A percentile compares a stretch with the other conserved stretches of the same genome.
Evolutionary conservation across 2,797 vertebrate species (phyloP).

Genomic region (Acipenser transmontanus): DNA sequence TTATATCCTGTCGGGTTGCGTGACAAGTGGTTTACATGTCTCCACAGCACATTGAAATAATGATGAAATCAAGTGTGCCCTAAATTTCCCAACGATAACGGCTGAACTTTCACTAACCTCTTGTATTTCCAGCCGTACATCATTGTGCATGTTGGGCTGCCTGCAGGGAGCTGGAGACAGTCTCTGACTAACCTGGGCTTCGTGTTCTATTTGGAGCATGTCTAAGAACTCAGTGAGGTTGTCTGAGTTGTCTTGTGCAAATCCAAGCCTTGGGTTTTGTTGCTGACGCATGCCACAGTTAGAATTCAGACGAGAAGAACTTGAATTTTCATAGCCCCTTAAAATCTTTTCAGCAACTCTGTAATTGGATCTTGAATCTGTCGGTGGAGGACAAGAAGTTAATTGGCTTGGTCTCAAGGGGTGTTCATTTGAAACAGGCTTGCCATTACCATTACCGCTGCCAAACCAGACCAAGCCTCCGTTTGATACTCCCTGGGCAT

Average conservation of each 20-base stretch:
- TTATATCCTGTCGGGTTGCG: no score
- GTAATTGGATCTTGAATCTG: constrained; percentile 89
- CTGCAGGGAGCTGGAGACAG: constrained; percentile 29
- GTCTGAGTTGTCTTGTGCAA: constrained; percentile 40
- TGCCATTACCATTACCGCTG: constrained; percentile 28
- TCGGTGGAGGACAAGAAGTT: constrained; percentile 81
- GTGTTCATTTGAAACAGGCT: constrained; percentile 66
- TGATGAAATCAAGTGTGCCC: no score
- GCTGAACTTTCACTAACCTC: constrained; percentile 52
- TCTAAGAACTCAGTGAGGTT: constrained; percentile 60
- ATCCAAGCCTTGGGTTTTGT: constrained; percentile 39
- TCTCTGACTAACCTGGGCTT: constrained; percentile 52
- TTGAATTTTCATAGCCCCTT: constrained; percentile 79
- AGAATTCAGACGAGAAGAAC: constrained; percentile 40
- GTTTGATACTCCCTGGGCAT: constrained; percentile 4
- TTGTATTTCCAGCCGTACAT: constrained; percentile 30
- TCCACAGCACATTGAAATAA: no score
- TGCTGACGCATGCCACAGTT: constrained; percentile 44
- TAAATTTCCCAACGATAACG: not conserved
- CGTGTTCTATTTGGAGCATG: constrained; percentile 63
- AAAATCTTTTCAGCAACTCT: constrained; percentile 87
- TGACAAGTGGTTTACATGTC: no score
- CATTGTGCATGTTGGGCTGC: constrained; percentile 21
- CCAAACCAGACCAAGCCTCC: not conserved
- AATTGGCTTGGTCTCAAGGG: constrained; percentile 85